Evolutionary conservation across 2,113 vertebrate species (phyloP).

Genomic region (Brachyhypopomus gauderio): DNA sequence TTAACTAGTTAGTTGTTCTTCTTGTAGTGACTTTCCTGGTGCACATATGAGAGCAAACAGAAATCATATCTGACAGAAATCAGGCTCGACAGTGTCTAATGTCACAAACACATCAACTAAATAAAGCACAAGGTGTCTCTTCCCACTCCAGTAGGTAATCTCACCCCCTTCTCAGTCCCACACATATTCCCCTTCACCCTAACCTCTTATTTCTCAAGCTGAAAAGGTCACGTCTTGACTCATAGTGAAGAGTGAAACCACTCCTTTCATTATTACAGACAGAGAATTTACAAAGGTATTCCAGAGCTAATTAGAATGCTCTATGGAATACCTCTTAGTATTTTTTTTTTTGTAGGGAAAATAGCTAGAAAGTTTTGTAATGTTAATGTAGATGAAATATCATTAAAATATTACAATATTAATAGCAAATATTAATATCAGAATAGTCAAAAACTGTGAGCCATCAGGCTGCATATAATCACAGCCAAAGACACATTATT

Average conservation of each 20-base stretch:
- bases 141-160: constrained; percentile 11
- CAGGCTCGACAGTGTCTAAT: constrained; percentile 37
- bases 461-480: too few relatives aligned
- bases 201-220: not conserved
- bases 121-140: constrained; percentile 47
- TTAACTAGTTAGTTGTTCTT: not conserved
- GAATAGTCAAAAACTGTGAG: too few relatives aligned
- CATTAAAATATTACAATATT: too few relatives aligned
- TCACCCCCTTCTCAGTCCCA: constrained; percentile 8
- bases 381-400: too few relatives aligned
- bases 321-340: too few relatives aligned
- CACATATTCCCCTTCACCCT: not conserved
- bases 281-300: too few relatives aligned
- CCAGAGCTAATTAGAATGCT: too few relatives aligned
- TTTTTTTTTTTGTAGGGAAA: too few relatives aligned
- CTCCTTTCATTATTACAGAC: too few relatives aligned
- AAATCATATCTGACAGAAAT: constrained; percentile 47
- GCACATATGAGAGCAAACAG: constrained; percentile 31
- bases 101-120: constrained; percentile 39
- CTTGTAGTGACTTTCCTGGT: constrained; percentile 19
- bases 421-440: too few relatives aligned
- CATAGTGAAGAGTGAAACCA: not conserved
- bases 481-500: too few relatives aligned
- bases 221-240: not conserved
- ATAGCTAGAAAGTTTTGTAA: too few relatives aligned